Base-by-base conservation (phyloP, 2,113 vertebrate species). In the Hemichromis elongatus region DNA sequence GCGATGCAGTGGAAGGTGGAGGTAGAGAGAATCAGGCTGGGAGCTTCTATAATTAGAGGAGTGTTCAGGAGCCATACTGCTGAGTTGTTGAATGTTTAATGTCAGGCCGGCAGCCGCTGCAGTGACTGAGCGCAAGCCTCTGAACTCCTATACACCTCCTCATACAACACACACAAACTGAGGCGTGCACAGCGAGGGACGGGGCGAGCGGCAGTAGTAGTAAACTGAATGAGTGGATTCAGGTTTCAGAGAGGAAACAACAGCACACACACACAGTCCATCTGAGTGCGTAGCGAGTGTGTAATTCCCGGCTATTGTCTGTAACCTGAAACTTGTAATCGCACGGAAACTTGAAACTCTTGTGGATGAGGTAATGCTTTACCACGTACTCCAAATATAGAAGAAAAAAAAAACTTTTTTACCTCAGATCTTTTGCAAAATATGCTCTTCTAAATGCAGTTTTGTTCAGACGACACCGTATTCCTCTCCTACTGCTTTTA, bases 81-180 rank as follows among this genome's bases (percentile, higher is more conserved):
- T 86, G 92, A 88, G 92, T 75, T 92, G 90, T 70, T 95, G 89
- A 94, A 95, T 94, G 90, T 95, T 96, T 95, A 94, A 95, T 95
- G 91, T 82, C 66, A 28, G 79, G 45, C 16, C 89, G 63, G 82
- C 70, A 83, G 87, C 83, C 35, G n/a, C 84, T 55, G 83, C 77
- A 75, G 82, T 80, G 24, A 78, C 88, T 82, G 82, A 86, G 88
- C 90, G 80, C 85, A 88, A 88, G 87, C 78, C 84, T 86, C 56
- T 21, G 66, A 56, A 77, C 68, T 24, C 28, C 79, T 47, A 35
- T 35, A 81, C 77, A 33, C 52, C 78, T 56, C 78, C 19, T 59
- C 59, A 42, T 68, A 54, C n/a, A n/a, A n/a, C n/a, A 12, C 82
- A 79, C 80, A 35, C 54, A 53, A 1, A 77, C 35, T 0, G 37